Conservation (phyloP, 2,888 invertebrate species). For the Drosophila meridiana region DNA sequence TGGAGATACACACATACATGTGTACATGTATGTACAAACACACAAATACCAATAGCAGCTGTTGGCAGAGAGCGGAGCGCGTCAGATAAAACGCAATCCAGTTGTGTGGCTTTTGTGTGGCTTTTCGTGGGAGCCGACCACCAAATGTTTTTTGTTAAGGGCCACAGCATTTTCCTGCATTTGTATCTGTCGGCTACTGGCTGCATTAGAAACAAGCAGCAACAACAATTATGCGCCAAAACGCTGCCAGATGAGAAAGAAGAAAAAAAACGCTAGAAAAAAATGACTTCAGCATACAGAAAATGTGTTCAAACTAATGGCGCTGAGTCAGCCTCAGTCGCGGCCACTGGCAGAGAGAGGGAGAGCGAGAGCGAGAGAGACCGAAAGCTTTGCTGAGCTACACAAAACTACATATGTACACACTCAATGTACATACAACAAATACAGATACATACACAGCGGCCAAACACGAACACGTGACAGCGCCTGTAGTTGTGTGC, state of each 20-base stretch:
- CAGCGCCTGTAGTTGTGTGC: slow-evolving; percentile 26
- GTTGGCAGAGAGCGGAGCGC: slow-evolving; percentile 40
- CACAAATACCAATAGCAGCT: background rate
- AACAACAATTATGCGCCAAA: slow-evolving; percentile 52
- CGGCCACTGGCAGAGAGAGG: slow-evolving; percentile 19
- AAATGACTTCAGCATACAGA: slow-evolving; percentile 56
- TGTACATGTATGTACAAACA: background rate
- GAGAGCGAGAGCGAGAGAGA: slow-evolving; percentile 3
- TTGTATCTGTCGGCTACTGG: slow-evolving; percentile 34
- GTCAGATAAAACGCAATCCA: slow-evolving; percentile 61
- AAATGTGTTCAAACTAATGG: slow-evolving; percentile 74
- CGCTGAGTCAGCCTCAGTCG: slow-evolving; percentile 68
- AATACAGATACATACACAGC: slow-evolving; percentile 38
- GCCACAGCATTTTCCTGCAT: slow-evolving; percentile 17
- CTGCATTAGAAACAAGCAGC: slow-evolving; percentile 29
- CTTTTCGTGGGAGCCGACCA: slow-evolving; percentile 44
- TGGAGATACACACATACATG: slow-evolving; percentile 7
- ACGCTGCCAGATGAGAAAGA: slow-evolving; percentile 41
- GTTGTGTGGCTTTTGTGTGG: slow-evolving; percentile 62
- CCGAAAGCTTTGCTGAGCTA: slow-evolving; percentile 54
- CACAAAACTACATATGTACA: slow-evolving; percentile 46
- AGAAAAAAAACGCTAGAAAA: slow-evolving; percentile 30
- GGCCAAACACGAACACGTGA: slow-evolving; percentile 62
- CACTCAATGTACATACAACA: slow-evolving; percentile 18
- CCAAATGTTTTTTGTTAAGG: slow-evolving; percentile 24